These are phyloP conservation scores for Poeciliopsis prolifica DNA, from an alignment of 2,113 vertebrate genomes.

Conservation along the genomic window DNA sequence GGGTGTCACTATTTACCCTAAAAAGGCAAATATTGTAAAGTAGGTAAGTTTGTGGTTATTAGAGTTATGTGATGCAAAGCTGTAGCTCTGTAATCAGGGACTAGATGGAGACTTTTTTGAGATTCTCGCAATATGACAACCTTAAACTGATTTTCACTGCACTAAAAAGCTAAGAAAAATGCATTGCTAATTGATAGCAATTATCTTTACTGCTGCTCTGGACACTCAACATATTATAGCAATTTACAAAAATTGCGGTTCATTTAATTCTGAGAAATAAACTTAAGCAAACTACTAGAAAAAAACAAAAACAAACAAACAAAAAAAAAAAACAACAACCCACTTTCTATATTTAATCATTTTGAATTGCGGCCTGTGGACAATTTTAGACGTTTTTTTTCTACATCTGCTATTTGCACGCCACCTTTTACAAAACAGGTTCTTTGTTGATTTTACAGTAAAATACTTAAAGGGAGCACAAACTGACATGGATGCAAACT, in stretches of 20 bases:
- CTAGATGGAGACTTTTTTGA: not conserved
- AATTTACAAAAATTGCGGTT: not conserved
- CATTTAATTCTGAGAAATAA: not conserved
- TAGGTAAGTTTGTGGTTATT: conserved; percentile 45
- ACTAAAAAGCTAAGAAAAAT: not conserved
- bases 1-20: conserved; percentile 28
- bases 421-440: too few species aligned
- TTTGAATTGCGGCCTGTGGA: too few species aligned
- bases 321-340: too few species aligned
- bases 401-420: too few species aligned
- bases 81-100: conserved; percentile 50
- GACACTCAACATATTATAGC: not conserved
- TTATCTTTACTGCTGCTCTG: not conserved
- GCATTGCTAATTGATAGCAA: not conserved
- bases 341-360: too few species aligned
- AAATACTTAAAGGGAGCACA: too few species aligned
- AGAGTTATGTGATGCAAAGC: conserved; percentile 39
- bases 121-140: not conserved
- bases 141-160: not conserved
- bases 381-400: too few species aligned
- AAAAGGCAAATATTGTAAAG: conserved; percentile 17
- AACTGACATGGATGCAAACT: too few species aligned
- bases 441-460: too few species aligned
- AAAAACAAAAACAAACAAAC: too few species aligned
- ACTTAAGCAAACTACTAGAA: too few species aligned